Evolutionary conservation across 2,888 invertebrate genomes (phyloP).

Genomic region (Campoplex capitator): DNA sequence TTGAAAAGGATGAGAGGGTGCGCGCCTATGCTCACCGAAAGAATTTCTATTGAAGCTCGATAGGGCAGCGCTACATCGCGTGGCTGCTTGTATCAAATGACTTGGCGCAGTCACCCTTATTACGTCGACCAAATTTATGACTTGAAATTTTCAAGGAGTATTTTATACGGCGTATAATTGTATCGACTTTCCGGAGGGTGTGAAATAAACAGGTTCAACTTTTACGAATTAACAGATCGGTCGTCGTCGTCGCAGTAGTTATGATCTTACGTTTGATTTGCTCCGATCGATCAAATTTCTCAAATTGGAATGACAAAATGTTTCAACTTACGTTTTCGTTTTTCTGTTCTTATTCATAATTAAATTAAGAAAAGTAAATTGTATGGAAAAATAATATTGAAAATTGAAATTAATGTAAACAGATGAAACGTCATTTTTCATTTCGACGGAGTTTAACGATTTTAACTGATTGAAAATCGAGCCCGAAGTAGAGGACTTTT

Average conservation of each 20-base stretch:
- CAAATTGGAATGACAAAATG: not conserved
- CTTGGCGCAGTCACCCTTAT: conserved; percentile 82
- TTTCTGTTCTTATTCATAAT: not conserved
- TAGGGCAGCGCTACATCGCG: conserved; percentile 52
- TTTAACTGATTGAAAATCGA: too few species aligned
- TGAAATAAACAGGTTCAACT: conserved; percentile 30
- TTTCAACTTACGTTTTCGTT: not conserved
- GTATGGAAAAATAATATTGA: not conserved
- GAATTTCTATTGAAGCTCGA: conserved; percentile 71
- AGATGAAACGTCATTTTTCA: not conserved
- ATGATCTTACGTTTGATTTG: not conserved
- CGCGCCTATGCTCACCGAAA: conserved; percentile 51
- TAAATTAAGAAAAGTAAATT: not conserved
- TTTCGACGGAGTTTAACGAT: not conserved
- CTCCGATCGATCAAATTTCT: not conserved
- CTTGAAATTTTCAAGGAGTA: conserved; percentile 79
- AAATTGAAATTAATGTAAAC: not conserved
- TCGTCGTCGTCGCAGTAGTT: not conserved
- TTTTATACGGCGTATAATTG: conserved; percentile 80
- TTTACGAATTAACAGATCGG: conserved; percentile 15
- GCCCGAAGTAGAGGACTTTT: too few species aligned
- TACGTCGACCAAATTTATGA: conserved; percentile 81
- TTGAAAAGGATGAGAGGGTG: conserved; percentile 48
- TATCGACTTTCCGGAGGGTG: conserved; percentile 45
- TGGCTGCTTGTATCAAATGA: conserved; percentile 76